phyloP scores from a whole-genome alignment of 1,140 invertebrate species.

The Dreissena rostriformis region DNA sequence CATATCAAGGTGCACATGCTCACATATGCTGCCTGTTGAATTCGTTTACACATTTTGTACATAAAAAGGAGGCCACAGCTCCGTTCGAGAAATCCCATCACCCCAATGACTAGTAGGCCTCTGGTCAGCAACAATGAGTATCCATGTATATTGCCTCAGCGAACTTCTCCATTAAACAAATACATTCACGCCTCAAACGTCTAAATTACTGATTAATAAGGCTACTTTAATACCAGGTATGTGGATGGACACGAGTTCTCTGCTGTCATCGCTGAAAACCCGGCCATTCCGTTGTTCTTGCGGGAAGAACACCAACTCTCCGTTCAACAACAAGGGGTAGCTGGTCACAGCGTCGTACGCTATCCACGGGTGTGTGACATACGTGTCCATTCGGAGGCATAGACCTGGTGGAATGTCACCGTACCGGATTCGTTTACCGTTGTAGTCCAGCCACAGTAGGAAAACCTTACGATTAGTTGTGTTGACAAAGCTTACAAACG shows the following conservation, averaged over 20 bases:
- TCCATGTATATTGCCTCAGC: too few relatives aligned
- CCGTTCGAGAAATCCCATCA: too few relatives aligned
- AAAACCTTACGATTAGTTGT: slow-evolving; percentile 1
- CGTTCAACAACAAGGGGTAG: slow-evolving; percentile 33
- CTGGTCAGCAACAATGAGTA: too few relatives aligned
- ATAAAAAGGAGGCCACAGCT: too few relatives aligned
- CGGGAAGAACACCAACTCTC: slow-evolving; percentile 27
- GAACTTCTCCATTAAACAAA: too few relatives aligned
- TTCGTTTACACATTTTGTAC: too few relatives aligned
- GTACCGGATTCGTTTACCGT: slow-evolving; percentile 23
- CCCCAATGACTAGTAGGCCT: too few relatives aligned
- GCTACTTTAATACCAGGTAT: slow-evolving; percentile 37
- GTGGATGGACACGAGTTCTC: slow-evolving; percentile 26
- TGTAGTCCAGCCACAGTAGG: slow-evolving; percentile 44
- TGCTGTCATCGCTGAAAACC: not conserved
- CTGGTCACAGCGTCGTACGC: slow-evolving; percentile 19
- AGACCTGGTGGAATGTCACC: slow-evolving; percentile 25
- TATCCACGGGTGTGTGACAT: slow-evolving; percentile 46
- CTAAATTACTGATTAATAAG: too few relatives aligned
- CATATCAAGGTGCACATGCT: too few relatives aligned
- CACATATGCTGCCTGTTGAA: too few relatives aligned
- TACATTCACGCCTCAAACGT: too few relatives aligned
- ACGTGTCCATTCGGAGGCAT: slow-evolving; percentile 29
- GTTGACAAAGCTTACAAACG: slow-evolving; percentile 34
- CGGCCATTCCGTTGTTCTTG: not conserved